These are phyloP conservation scores for Bombyx mori DNA, from an alignment of 1,140 invertebrate genomes.

Conservation along the genomic window DNA sequence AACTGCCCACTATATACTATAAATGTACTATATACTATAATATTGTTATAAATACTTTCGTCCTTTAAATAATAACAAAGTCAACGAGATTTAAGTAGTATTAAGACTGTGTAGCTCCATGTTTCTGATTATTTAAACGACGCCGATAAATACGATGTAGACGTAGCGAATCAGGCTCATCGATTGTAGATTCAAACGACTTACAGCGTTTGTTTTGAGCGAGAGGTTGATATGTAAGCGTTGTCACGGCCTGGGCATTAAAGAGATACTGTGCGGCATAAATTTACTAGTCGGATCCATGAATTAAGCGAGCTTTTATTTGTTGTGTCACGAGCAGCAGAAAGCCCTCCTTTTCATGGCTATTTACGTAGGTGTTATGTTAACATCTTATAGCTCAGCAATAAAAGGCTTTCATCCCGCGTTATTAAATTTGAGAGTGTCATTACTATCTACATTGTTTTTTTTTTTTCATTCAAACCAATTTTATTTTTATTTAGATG, in stretches of 20 bases:
- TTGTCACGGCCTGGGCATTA: conserved; percentile 59
- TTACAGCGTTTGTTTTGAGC: conserved; percentile 24
- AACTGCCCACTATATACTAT: too few species aligned
- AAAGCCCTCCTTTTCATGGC: conserved; percentile 31
- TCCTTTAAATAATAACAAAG: too few species aligned
- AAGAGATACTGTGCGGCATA: conserved; percentile 59
- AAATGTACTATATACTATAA: too few species aligned
- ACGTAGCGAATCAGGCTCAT: conserved; percentile 15
- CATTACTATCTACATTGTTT: too few species aligned
- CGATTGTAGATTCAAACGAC: conserved; percentile 38
- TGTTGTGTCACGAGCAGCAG: conserved; percentile 52
- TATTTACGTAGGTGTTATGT: conserved; percentile 37
- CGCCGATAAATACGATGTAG: conserved; percentile 10
- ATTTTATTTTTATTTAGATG: too few species aligned
- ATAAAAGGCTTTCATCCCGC: conserved; percentile 5
- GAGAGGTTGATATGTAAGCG: conserved; percentile 43
- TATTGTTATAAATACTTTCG: too few species aligned
- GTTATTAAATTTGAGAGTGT: too few species aligned
- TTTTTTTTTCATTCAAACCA: too few species aligned
- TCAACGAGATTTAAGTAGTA: too few species aligned
- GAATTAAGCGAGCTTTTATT: conserved; percentile 66
- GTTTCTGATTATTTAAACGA: conserved; percentile 9
- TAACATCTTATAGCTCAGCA: conserved; percentile 14
- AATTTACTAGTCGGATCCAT: conserved; percentile 57
- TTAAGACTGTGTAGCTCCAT: too few species aligned